A percentile compares a stretch with the other conserved stretches of the same genome.
Conservation (phyloP, 92 coral and sea anemone species). For the Epizoanthus scotinus region DNA sequence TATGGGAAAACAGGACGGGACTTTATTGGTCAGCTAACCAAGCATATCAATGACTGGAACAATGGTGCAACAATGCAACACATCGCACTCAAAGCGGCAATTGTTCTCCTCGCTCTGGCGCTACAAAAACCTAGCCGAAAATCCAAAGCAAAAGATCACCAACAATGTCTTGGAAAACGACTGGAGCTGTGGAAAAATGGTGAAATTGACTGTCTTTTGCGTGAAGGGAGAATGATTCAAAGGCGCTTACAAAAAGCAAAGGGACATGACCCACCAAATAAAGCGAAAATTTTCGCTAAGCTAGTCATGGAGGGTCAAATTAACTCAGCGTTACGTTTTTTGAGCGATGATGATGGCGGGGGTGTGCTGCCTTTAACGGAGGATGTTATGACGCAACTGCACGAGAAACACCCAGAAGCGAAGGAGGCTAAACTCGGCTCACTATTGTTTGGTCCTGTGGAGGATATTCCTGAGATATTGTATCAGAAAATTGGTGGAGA, state of each 20-base stretch:
- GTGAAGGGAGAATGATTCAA: constrained; percentile 64
- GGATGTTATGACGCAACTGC: constrained; percentile 58
- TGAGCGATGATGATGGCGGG: constrained; percentile 38
- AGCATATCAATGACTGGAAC: constrained; percentile 54
- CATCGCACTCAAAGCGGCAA: constrained; percentile 32
- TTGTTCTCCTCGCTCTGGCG: constrained; percentile 39
- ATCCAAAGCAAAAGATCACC: constrained; percentile 48
- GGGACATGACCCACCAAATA: constrained; percentile 51
- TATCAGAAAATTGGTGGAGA: constrained; percentile 27
- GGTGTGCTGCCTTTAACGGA: constrained; percentile 51
- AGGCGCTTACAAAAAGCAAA: constrained; percentile 36
- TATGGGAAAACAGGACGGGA: constrained; percentile 37
- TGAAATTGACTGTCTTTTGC: constrained; percentile 42
- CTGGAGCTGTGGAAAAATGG: constrained; percentile 48
- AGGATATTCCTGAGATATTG: constrained; percentile 25
- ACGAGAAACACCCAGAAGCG: constrained; percentile 55
- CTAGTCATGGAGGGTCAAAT: constrained; percentile 67
- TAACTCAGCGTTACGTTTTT: constrained; percentile 51
- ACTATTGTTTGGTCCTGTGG: constrained; percentile 34
- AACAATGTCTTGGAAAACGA: constrained; percentile 38
- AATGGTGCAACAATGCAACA: constrained; percentile 24
- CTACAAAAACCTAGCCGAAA: constrained; percentile 50
- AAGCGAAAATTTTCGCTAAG: constrained; percentile 64
- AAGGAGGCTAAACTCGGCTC: constrained; percentile 32
- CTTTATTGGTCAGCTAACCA: constrained; percentile 42